phyloP scores from a whole-genome alignment of 1,140 invertebrate genomes.

The Drosophila trapezifrons region DNA sequence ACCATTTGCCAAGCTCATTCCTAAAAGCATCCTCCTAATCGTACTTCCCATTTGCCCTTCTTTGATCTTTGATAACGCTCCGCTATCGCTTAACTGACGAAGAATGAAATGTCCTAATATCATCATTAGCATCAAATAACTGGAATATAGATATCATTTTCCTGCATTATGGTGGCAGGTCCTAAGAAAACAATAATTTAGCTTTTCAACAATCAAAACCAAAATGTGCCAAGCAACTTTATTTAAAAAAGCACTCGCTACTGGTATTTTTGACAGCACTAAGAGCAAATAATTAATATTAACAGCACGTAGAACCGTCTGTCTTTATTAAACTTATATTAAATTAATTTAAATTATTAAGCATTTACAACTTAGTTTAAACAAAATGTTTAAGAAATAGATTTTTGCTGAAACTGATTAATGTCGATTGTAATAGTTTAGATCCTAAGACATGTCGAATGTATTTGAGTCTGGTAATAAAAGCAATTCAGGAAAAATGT shows the following conservation, averaged over 20 bases:
- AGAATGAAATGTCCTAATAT: constrained; percentile 8
- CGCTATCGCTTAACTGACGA: constrained; percentile 19
- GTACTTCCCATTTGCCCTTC: constrained; percentile 2
- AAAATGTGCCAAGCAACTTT: constrained; percentile 66
- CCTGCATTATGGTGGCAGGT: constrained; percentile 31
- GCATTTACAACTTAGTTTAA: constrained; percentile 46
- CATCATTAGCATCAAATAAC: constrained; percentile 14
- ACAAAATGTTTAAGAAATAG: constrained; percentile 27
- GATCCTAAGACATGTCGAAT: constrained; percentile 30
- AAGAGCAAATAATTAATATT: constrained; percentile 18
- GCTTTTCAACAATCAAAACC: constrained; percentile 44
- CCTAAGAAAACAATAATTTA: constrained; percentile 10
- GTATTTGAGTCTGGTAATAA: constrained; percentile 28
- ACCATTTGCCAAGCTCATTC: constrained; percentile 20
- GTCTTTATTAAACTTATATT: constrained; percentile 11
- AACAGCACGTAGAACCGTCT: constrained; percentile 28
- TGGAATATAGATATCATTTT: constrained; percentile 9
- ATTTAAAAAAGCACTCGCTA: constrained; percentile 46
- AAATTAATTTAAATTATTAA: constrained; percentile 27
- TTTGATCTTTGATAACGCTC: constrained; percentile 20
- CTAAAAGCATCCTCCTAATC: constrained; percentile 7
- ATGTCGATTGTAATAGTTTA: constrained; percentile 28
- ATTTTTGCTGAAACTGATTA: constrained; percentile 35
- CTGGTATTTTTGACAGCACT: constrained; percentile 29
- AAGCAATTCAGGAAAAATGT: constrained; percentile 18